A percentile compares a stretch with the other conserved stretches of the same genome.
Evolutionary conservation across 2,797 vertebrate species (phyloP).

Genomic region (Channallabes apus): DNA sequence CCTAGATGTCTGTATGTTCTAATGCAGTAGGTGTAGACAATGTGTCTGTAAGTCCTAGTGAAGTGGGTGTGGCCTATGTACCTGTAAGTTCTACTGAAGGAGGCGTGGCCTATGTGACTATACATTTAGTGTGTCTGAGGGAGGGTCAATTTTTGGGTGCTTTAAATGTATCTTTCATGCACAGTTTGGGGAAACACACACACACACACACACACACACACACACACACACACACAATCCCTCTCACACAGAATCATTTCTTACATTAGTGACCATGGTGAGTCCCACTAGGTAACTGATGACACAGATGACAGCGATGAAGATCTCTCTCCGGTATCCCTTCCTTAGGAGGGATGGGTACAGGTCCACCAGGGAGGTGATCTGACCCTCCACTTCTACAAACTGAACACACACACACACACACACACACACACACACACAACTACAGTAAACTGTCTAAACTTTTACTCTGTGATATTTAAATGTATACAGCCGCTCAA

Average conservation of each 20-base stretch:
- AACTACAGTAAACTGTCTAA: not conserved
- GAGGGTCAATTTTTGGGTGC: not conserved
- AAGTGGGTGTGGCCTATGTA: not conserved
- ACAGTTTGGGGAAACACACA: not conserved
- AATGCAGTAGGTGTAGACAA: not conserved
- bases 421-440: constrained; percentile 34
- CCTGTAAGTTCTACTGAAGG: not conserved
- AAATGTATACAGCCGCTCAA: not conserved
- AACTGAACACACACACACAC: constrained; percentile 78
- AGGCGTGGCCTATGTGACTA: not conserved
- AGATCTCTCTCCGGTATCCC: constrained; percentile 97
- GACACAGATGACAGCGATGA: constrained; percentile 92
- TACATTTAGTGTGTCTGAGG: no score
- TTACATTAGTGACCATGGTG: constrained; percentile 97
- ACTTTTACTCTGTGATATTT: not conserved
- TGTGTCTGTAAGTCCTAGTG: not conserved
- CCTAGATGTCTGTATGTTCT: not conserved
- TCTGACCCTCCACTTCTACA: constrained; percentile 99
- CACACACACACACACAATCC: no score
- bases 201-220: not conserved
- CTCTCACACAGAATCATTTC: constrained; percentile 58
- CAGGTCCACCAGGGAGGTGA: constrained; percentile 98
- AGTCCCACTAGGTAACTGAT: constrained; percentile 98
- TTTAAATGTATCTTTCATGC: not conserved
- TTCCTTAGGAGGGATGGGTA: constrained; percentile 98